These are phyloP conservation scores for Tachina lurida DNA, from an alignment of 2,888 invertebrate species.

Conservation along the genomic window DNA sequence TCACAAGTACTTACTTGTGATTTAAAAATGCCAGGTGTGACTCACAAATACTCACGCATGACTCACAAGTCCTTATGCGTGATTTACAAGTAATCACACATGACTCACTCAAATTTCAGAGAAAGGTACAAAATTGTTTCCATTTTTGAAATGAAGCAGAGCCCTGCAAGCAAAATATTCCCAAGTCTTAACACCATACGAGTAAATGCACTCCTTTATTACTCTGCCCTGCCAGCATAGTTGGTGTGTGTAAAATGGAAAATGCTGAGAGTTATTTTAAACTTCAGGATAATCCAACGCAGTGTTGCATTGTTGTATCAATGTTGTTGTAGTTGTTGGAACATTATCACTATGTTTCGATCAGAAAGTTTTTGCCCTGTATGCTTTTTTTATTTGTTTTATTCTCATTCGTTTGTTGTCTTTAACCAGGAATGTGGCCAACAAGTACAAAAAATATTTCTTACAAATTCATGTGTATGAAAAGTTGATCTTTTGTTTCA, in stretches of 20 bases:
- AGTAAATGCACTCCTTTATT: background rate
- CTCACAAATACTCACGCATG: too few species aligned
- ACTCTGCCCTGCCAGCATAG: constrained; percentile 20
- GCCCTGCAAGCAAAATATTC: too few species aligned
- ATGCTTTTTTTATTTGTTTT: constrained; percentile 1
- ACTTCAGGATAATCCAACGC: constrained; percentile 69
- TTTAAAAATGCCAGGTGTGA: too few species aligned
- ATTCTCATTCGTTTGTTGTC: constrained; percentile 33
- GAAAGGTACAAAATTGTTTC: too few species aligned
- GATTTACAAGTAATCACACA: too few species aligned
- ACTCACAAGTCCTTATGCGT: too few species aligned
- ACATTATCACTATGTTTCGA: constrained; percentile 70
- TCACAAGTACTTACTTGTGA: too few species aligned
- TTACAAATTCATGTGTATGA: constrained; percentile 57
- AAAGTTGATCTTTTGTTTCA: constrained; percentile 67
- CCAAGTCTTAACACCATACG: too few species aligned
- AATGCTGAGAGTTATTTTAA: constrained; percentile 70
- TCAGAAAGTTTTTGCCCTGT: constrained; percentile 60
- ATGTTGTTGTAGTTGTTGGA: constrained; percentile 61
- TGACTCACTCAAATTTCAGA: too few species aligned
- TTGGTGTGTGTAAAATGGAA: constrained; percentile 55
- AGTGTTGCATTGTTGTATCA: constrained; percentile 53
- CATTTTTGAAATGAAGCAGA: too few species aligned
- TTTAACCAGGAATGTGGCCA: constrained; percentile 68
- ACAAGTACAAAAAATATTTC: constrained; percentile 67